Conservation (phyloP, 2,888 invertebrate species). For the Omphaloscelis lunosa region DNA sequence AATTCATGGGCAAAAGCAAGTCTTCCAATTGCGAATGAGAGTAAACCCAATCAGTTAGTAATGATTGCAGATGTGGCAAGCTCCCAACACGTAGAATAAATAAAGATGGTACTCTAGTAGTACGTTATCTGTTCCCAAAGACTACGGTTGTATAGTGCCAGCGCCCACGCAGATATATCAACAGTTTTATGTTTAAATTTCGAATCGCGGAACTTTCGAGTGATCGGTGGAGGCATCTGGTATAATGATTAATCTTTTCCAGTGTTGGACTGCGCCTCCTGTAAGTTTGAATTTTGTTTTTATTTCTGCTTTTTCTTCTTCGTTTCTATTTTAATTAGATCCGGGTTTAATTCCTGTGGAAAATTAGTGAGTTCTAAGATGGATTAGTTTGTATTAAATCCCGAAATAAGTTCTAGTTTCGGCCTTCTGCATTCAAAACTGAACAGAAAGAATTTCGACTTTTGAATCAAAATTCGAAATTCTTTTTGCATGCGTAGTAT, state of each 20-base stretch:
- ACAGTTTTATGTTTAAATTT: constrained; percentile 46
- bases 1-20: neutral
- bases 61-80: constrained; percentile 39
- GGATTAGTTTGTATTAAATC: neutral
- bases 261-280: constrained; percentile 51
- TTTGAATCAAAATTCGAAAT: neutral
- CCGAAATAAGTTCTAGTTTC: constrained; percentile 6
- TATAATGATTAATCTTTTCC: constrained; percentile 52
- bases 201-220: constrained; percentile 36
- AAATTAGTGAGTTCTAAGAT: neutral
- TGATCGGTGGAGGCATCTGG: constrained; percentile 43
- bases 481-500: no score
- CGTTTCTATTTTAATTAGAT: neutral
- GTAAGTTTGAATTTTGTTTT: constrained; percentile 41
- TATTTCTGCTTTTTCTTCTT: constrained; percentile 3
- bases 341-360: neutral
- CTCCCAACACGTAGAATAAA: constrained; percentile 53
- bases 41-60: constrained; percentile 16
- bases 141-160: constrained; percentile 48
- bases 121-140: constrained; percentile 39
- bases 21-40: constrained; percentile 17
- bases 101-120: constrained; percentile 41
- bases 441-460: no score
- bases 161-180: constrained; percentile 27
- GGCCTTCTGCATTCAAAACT: neutral